Evolutionary conservation across 2,113 vertebrate species (phyloP).

Genomic region (Desmodus rotundus): DNA sequence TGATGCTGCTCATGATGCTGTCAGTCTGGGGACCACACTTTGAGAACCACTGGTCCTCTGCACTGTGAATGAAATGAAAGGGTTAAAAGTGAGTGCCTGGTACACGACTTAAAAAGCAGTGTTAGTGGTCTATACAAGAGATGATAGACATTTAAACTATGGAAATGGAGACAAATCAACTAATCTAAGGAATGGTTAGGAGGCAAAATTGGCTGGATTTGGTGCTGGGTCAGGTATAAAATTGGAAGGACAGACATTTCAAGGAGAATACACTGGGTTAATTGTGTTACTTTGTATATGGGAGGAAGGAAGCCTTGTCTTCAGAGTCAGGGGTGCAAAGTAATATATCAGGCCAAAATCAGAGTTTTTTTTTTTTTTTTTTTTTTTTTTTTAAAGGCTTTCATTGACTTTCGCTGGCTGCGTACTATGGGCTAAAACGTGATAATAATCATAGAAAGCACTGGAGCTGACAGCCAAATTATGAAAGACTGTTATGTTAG

Average conservation of each 20-base stretch:
- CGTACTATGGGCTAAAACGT: neutral
- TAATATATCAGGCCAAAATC: neutral
- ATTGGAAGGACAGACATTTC: neutral
- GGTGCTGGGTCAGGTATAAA: fast-evolving
- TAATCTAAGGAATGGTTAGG: neutral
- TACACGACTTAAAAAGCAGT: neutral
- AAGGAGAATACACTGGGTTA: neutral
- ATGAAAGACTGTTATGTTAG: neutral
- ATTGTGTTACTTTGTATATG: neutral
- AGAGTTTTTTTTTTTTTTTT: neutral
- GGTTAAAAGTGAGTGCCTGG: neutral
- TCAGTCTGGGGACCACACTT: neutral
- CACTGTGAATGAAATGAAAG: neutral
- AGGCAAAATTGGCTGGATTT: neutral
- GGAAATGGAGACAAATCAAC: neutral
- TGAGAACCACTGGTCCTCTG: neutral
- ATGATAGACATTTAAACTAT: neutral
- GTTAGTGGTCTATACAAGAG: neutral
- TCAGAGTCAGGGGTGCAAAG: neutral
- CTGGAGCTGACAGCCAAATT: neutral
- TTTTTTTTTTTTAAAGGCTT: neutral
- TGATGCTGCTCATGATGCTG: neutral
- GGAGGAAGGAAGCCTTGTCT: neutral
- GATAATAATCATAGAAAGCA: neutral
- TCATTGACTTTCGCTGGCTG: neutral